phyloP scores from a whole-genome alignment of 2,113 vertebrate species.

The Columbina picui region DNA sequence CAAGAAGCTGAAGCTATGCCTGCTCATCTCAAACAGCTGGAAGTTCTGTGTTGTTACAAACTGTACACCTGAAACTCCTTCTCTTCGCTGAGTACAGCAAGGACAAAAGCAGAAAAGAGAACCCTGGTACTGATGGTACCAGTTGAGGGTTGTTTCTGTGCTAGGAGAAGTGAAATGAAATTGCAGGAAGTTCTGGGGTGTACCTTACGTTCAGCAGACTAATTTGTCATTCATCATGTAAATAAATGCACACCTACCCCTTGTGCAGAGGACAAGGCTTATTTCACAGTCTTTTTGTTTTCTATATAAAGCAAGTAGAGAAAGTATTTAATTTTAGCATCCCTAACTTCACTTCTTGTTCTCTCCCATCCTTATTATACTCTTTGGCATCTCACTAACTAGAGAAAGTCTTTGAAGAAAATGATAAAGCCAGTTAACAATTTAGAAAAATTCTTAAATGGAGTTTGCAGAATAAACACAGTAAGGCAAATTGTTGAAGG shows the following conservation, averaged over 20 bases:
- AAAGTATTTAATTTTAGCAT: conserved; percentile 4
- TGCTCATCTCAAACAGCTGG: background rate
- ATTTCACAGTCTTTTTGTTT: background rate
- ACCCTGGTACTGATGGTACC: background rate
- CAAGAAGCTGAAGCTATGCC: background rate
- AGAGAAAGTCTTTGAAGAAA: background rate
- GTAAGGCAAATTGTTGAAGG: background rate
- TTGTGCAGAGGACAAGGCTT: background rate
- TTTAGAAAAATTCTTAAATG: background rate
- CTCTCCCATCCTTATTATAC: background rate
- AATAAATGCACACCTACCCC: background rate
- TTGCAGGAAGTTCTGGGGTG: background rate
- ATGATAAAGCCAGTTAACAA: background rate
- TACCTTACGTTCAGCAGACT: background rate
- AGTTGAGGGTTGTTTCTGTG: background rate
- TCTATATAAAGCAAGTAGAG: background rate
- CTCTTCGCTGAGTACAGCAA: background rate
- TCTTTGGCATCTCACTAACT: background rate
- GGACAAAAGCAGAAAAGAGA: background rate
- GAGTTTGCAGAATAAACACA: background rate
- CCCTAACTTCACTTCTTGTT: background rate
- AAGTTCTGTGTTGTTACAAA: background rate
- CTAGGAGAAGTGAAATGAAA: background rate
- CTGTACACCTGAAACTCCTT: background rate
- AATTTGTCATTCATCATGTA: background rate